Percentiles rank a stretch among this genome's conserved stretches.
Evolutionary conservation across 2,797 vertebrate genomes (phyloP).

Genomic region (Mormyrus hasselquistii): DNA sequence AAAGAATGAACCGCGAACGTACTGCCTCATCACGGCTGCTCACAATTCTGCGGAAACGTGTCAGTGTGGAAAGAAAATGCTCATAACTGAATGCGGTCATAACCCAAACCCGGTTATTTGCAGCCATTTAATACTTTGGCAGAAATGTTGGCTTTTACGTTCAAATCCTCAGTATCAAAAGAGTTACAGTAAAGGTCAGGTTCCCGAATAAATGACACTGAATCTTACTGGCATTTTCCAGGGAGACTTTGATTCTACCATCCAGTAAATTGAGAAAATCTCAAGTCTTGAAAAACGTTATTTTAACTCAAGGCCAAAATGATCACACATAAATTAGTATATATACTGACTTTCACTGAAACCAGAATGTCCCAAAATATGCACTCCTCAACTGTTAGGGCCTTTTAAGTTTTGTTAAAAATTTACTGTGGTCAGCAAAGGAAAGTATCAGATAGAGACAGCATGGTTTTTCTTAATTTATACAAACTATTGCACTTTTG

Average conservation of each 20-base stretch:
- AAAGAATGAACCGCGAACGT: constrained; percentile 49
- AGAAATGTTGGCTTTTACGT: neutral
- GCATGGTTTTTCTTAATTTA: neutral
- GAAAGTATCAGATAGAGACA: neutral
- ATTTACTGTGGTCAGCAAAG: neutral
- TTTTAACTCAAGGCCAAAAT: neutral
- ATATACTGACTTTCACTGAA: neutral
- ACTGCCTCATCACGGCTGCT: constrained; percentile 40
- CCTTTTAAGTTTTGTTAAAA: neutral
- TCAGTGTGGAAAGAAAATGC: neutral
- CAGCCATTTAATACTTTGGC: neutral
- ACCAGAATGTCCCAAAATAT: neutral
- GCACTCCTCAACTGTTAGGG: neutral
- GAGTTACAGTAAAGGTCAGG: neutral
- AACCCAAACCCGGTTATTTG: neutral
- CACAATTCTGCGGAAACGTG: constrained; percentile 32
- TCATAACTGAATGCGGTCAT: neutral
- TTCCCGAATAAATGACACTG: neutral
- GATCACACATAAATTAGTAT: neutral
- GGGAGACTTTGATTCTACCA: neutral
- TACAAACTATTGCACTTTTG: neutral
- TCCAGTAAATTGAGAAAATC: neutral
- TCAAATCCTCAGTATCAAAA: neutral
- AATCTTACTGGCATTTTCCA: neutral
- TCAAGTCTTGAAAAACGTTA: neutral